Conservation (phyloP, 2,888 invertebrate genomes). For the Oscheius onirici region DNA sequence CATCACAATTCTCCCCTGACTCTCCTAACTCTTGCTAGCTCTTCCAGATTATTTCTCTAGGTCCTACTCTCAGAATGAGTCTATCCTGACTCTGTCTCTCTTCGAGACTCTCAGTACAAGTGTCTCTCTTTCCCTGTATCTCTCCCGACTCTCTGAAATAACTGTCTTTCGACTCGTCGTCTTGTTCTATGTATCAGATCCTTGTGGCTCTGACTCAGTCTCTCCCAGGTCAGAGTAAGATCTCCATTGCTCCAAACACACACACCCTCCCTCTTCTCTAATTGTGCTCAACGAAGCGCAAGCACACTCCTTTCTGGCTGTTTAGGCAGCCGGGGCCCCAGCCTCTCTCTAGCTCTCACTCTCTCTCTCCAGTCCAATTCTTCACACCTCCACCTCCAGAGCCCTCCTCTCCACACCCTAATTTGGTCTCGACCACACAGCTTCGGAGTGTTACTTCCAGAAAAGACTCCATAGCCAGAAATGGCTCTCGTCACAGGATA, state of each 20-base stretch:
- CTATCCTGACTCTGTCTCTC: slow-evolving; percentile 3
- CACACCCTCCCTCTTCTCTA: background rate
- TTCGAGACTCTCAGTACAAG: background rate
- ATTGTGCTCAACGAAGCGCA: slow-evolving; percentile 22
- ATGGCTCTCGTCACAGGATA: slow-evolving; percentile 34
- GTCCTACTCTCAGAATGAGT: background rate
- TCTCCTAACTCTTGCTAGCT: background rate
- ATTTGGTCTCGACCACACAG: slow-evolving; percentile 6
- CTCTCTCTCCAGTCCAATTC: background rate
- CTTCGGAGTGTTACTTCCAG: slow-evolving; percentile 1
- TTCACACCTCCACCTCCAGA: slow-evolving; percentile 10
- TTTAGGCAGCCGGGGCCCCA: background rate
- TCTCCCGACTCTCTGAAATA: background rate
- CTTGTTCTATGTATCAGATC: no score
- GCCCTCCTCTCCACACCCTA: slow-evolving; percentile 2
- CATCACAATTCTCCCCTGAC: background rate
- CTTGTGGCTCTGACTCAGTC: slow-evolving; percentile 6
- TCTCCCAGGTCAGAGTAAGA: background rate
- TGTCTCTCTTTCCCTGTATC: background rate
- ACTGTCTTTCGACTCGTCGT: no score
- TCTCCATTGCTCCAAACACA: background rate
- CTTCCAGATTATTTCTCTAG: no score
- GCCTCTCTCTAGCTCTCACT: slow-evolving; percentile 5
- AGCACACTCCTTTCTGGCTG: background rate
- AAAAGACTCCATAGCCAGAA: background rate